Base-by-base conservation (phyloP, 2,797 vertebrate genomes). In the Silurus aristotelis region DNA sequence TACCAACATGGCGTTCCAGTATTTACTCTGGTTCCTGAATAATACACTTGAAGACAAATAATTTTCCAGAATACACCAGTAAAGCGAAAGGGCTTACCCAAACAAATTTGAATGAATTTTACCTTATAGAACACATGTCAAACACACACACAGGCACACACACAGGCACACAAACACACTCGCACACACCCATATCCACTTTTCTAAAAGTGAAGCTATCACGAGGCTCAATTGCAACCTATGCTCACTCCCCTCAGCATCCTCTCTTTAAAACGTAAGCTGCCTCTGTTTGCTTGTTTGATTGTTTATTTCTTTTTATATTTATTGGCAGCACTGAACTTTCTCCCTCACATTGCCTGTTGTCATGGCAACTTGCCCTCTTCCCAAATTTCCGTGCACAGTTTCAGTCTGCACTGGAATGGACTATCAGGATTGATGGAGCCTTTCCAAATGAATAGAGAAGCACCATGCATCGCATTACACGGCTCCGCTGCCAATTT, bases 291-390 rank as follows among this genome's bases (percentile, higher is more conserved):
- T 88, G 58, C 81, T 12, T 87, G 87, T 85, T 72, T 80, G 78
- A 48, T 80, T 80, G 78, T 67, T 70, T 84, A 43, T 83, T 87
- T 85, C 72, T 84, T 70, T 89, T 78, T 88, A 58, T 87, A 80
- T 79, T 86, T 86, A 70, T 86, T 88, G 85, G 83, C 70, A 83
- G 82, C 43, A 10, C 70, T 83, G 85, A 87, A 83, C 85, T 68
- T 85, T 80, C 83, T 88, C 87, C 86, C 89, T 86, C 86, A 2
- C 27, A 89, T 92, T 92, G 92, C 93, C 92, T 93, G 95, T 95
- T 94, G 94, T 94, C 95, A 94, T 90, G 93, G 95, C 93, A 95
- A 95, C 95, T 89, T 93, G 92, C 67, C 76, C 82, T 80, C 79
- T 61, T 80, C 76, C 85, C 68, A 78, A 83, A 83, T 87, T 83